A percentile compares a stretch with the other conserved stretches of the same genome.
These are phyloP conservation scores for Solea senegalensis DNA, from an alignment of 2,113 vertebrate species.

Conservation along the genomic window DNA sequence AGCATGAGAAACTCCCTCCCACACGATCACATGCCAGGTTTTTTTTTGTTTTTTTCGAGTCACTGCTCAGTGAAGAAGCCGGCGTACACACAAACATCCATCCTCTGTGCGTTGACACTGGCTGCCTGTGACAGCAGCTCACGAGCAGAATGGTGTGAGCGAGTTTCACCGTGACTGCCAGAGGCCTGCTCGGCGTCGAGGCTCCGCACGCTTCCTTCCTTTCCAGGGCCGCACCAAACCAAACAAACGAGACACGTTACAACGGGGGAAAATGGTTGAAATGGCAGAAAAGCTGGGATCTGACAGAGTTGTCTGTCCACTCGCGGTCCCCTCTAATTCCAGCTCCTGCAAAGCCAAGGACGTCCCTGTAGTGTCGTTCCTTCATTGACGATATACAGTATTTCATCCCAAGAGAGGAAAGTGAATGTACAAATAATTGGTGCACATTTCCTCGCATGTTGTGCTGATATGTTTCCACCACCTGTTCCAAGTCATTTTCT, in stretches of 20 bases:
- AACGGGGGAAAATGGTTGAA: constrained; percentile 33
- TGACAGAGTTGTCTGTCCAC: constrained; percentile 24
- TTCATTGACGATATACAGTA: constrained; percentile 40
- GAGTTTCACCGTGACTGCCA: constrained; percentile 60
- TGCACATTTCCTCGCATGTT: constrained; percentile 48
- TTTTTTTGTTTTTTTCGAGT: too few species aligned
- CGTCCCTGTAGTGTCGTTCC: constrained; percentile 45
- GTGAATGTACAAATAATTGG: constrained; percentile 45
- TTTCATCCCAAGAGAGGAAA: constrained; percentile 38
- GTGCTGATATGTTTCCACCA: constrained; percentile 56
- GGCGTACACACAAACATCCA: background rate
- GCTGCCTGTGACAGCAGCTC: constrained; percentile 32
- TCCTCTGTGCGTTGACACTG: constrained; percentile 68
- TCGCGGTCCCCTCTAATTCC: too few species aligned
- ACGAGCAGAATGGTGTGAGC: constrained; percentile 32
- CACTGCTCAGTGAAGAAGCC: constrained; percentile 16
- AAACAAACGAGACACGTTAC: constrained; percentile 55
- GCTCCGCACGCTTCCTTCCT: constrained; percentile 32
- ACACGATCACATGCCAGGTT: constrained; percentile 16
- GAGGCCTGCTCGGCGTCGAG: constrained; percentile 51
- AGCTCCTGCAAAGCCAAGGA: constrained; percentile 41
- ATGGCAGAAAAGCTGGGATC: constrained; percentile 16
- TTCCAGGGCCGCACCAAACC: constrained; percentile 27
- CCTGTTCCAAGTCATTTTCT: constrained; percentile 62
- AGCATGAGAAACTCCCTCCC: background rate